These are phyloP conservation scores for Neoitamus cyanurus DNA, from an alignment of 2,888 invertebrate genomes.

Conservation along the genomic window DNA sequence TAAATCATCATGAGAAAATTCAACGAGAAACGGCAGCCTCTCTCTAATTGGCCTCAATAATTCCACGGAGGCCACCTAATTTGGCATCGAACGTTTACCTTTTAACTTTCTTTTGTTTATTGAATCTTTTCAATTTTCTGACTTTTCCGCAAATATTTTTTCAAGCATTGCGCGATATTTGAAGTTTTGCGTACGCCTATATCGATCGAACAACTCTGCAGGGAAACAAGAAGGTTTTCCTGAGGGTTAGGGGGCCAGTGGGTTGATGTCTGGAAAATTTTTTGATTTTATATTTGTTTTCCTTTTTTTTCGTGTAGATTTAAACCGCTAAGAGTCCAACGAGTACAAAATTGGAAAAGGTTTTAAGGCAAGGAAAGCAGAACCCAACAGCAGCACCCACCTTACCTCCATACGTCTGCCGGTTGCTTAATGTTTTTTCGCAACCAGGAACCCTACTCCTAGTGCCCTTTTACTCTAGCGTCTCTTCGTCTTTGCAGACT, in stretches of 20 bases:
- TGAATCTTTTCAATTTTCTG: constrained; percentile 21
- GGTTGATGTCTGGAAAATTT: not conserved
- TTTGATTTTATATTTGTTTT: not conserved
- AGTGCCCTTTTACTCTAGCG: not conserved
- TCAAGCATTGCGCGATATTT: constrained; percentile 3
- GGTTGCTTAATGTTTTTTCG: not conserved
- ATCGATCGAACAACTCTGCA: not conserved
- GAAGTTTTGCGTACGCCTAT: constrained; percentile 6
- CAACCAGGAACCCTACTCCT: not conserved
- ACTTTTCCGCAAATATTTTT: constrained; percentile 22
- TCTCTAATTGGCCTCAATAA: constrained; percentile 19
- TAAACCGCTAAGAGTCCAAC: not conserved
- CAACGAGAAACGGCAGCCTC: not conserved
- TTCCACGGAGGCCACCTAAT: constrained; percentile 7
- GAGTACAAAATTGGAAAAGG: constrained; percentile 1
- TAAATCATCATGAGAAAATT: not conserved
- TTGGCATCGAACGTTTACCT: constrained; percentile 11
- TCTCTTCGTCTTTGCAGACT: not conserved
- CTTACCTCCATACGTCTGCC: not conserved
- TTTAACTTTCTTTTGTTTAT: constrained; percentile 29
- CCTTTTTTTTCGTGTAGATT: not conserved
- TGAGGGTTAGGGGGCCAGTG: not conserved
- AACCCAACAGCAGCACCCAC: not conserved
- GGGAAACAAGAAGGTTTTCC: not conserved
- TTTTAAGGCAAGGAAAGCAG: not conserved